phyloP scores from a whole-genome alignment of 2,888 invertebrate species.

The Thyatira batis region DNA sequence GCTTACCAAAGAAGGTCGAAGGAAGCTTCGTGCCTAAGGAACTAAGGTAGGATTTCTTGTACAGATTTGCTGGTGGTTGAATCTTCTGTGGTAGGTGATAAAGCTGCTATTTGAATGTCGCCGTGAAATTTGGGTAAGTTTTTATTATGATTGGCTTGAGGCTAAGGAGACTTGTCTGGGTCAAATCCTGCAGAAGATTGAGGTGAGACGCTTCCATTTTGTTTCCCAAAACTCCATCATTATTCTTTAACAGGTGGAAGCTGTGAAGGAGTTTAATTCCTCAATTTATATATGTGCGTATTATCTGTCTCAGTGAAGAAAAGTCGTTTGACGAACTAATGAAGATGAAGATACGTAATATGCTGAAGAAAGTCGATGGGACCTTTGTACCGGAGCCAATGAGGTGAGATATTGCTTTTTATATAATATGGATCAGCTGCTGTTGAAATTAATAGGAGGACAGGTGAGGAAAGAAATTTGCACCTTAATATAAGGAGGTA shows the following conservation, averaged over 20 bases:
- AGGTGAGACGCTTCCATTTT: no score
- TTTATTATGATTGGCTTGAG: no score
- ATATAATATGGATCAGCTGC: no score
- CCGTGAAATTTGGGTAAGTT: no score
- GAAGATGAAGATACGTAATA: background rate
- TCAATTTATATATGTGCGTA: background rate
- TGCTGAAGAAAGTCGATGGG: constrained; percentile 1
- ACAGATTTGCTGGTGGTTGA: no score
- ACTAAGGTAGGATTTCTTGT: constrained; percentile 59
- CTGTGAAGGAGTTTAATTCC: background rate
- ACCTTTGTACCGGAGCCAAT: background rate
- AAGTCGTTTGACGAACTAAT: background rate
- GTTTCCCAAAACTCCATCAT: no score
- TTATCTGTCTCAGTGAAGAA: background rate
- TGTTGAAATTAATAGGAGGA: background rate
- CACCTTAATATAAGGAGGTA: background rate
- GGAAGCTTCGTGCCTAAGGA: constrained; percentile 87
- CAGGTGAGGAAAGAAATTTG: no score
- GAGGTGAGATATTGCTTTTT: background rate
- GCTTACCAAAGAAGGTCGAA: constrained; percentile 86
- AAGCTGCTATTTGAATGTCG: no score
- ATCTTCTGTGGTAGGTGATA: no score
- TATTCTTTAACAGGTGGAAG: no score
- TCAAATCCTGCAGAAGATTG: background rate
- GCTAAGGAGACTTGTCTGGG: no score